These are phyloP conservation scores for Corythornis leucogaster DNA, from an alignment of 2,797 vertebrate genomes.

Conservation along the genomic window DNA sequence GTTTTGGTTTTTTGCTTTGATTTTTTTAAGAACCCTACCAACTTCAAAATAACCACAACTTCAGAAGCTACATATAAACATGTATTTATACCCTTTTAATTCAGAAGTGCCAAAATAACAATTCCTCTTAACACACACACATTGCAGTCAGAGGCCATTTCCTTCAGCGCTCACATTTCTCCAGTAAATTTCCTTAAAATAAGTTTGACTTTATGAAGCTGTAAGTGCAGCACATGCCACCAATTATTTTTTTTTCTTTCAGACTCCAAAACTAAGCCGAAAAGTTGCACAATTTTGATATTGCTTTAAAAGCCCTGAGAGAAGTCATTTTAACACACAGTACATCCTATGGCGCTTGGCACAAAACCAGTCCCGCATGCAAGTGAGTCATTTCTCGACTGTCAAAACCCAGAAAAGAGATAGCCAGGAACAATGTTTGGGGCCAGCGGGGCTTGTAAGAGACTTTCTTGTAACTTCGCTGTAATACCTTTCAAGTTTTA, in stretches of 20 bases:
- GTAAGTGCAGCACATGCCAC: background rate
- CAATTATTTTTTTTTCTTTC: background rate
- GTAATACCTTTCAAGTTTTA: background rate
- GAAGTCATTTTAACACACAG: background rate
- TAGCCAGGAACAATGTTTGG: background rate
- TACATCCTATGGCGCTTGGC: slow-evolving; percentile 51
- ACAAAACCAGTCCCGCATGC: background rate
- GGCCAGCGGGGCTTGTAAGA: background rate
- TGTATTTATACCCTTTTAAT: background rate
- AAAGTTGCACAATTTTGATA: background rate
- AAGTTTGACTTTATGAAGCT: background rate
- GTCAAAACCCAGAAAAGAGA: slow-evolving; percentile 44
- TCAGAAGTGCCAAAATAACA: slow-evolving; percentile 7
- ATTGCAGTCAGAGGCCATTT: slow-evolving; percentile 19
- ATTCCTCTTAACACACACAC: background rate
- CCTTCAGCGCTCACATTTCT: background rate
- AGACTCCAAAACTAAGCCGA: background rate
- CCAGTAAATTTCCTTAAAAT: background rate
- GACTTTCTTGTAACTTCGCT: background rate
- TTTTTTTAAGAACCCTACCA: background rate
- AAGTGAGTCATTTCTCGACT: slow-evolving; percentile 34
- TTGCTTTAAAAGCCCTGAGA: slow-evolving; percentile 10
- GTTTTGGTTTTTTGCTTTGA: background rate
- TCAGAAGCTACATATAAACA: slow-evolving; percentile 14
- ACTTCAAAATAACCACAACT: slow-evolving; percentile 45